Base-by-base conservation (phyloP, 2,113 vertebrate genomes). In the Gallinago paraguaiae region DNA sequence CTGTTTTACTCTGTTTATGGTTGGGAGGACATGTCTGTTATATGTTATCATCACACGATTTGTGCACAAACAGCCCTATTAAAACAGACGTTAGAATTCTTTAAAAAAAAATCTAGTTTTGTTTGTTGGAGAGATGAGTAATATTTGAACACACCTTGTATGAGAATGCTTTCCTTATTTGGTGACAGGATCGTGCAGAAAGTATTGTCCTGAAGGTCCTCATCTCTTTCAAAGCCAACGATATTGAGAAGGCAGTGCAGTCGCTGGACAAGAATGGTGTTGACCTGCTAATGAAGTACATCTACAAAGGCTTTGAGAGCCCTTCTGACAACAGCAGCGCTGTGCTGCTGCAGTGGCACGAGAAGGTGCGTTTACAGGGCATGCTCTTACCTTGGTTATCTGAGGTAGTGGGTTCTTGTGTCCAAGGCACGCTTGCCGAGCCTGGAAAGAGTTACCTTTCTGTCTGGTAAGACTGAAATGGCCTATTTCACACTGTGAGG, bases 281-380 rank as follows among this genome's bases (percentile, higher is more conserved):
- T 35, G 99, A 99, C 96, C 98, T 99, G 89, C 98, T 99, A 60
- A 99, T 99, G 99, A 99, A 99, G 95, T 99, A 99, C 97, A 99
- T 99, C 98, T 99, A 99, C 98, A 99, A 99, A 97, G 99, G 99
- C 91, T 99, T 99, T 16, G 99, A 99, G 97, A 98, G 97, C 85
- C 99, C 99, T 11, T 99, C 99, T 1, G 99, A 99, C 94, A 99
- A 99, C 95, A 99, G 99, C 98, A 99, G 99, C 8, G 99, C 99
- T 3, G 97, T 99, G 79, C 97, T 99, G 45, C 88, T 99, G 96
- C 99, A 99, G 93, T 99, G 99, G 99, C 99, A 99, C 2, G 99
- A 99, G 97, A 99, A 99, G 99, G 99, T 99, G 63, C 1, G 97
- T 96, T 71, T 31, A 0, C 1, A 33, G 64, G 19, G 45, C 5